These are phyloP conservation scores for Toxotes chatareus DNA, from an alignment of 2,113 vertebrate genomes.

Conservation along the genomic window DNA sequence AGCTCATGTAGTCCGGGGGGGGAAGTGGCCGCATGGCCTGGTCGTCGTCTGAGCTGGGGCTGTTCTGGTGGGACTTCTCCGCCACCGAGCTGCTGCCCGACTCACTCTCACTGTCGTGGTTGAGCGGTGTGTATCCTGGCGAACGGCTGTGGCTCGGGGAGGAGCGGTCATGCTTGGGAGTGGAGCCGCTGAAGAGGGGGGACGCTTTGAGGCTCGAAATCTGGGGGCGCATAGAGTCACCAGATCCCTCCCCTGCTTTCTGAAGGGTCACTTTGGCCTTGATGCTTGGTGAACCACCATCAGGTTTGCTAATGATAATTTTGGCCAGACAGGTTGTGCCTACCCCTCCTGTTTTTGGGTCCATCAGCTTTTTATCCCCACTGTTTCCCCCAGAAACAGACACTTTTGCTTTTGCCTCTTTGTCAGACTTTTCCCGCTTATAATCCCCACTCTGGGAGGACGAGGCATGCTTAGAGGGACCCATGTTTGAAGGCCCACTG, in stretches of 20 bases:
- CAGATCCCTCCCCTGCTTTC: slow-evolving; percentile 92
- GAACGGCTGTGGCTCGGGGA: slow-evolving; percentile 99
- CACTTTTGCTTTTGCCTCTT: slow-evolving; percentile 94
- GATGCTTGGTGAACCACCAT: slow-evolving; percentile 96
- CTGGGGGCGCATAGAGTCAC: slow-evolving; percentile 92
- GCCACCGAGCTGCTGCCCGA: slow-evolving; percentile 95
- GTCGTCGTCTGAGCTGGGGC: slow-evolving; percentile 96
- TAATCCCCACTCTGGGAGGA: slow-evolving; percentile 90
- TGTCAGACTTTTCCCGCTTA: slow-evolving; percentile 95
- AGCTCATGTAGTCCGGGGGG: slow-evolving; percentile 84
- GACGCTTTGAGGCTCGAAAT: slow-evolving; percentile 94
- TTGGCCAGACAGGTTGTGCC: slow-evolving; percentile 94
- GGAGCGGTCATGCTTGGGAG: slow-evolving; percentile 96
- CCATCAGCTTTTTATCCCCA: slow-evolving; percentile 92
- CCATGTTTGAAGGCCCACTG: slow-evolving; percentile 84
- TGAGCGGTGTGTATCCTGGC: slow-evolving; percentile 95
- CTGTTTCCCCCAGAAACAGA: slow-evolving; percentile 88
- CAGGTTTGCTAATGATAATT: slow-evolving; percentile 98
- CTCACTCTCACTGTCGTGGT: slow-evolving; percentile 97
- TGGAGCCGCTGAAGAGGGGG: slow-evolving; percentile 96
- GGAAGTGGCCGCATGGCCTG: slow-evolving; percentile 84
- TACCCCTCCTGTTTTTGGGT: slow-evolving; percentile 87
- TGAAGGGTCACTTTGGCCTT: slow-evolving; percentile 97
- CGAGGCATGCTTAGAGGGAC: slow-evolving; percentile 89
- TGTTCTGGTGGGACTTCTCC: slow-evolving; percentile 98